A percentile compares a stretch with the other conserved stretches of the same genome.
These are phyloP conservation scores for Solea senegalensis DNA, from an alignment of 2,113 vertebrate genomes.

Conservation along the genomic window DNA sequence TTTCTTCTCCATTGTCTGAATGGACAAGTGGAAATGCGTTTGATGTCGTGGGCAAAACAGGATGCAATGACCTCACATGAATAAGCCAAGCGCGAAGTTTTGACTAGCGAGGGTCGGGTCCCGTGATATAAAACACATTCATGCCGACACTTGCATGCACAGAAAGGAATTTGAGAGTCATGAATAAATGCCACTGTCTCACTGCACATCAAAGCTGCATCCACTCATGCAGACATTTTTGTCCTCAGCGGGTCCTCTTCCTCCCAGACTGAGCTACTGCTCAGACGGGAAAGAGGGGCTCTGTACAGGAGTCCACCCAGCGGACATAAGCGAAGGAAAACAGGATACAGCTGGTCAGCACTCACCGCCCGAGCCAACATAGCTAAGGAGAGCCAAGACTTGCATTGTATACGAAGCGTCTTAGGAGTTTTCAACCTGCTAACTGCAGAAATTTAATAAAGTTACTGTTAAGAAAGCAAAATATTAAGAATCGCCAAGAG, in stretches of 20 bases:
- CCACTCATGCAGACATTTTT: conserved; percentile 26
- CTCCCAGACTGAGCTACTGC: conserved; percentile 72
- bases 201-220: conserved; percentile 58
- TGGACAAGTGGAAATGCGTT: conserved; percentile 55
- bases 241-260: conserved; percentile 61
- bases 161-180: conserved; percentile 7
- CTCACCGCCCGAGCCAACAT: conserved; percentile 34
- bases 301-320: conserved; percentile 55
- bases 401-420: conserved; percentile 24
- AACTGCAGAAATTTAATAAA: not conserved
- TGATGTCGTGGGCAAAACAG: conserved; percentile 77
- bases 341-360: conserved; percentile 82
- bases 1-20: conserved; percentile 73
- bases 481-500: too few species aligned
- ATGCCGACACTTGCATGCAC: not conserved
- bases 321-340: conserved; percentile 70
- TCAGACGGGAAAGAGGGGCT: conserved; percentile 64
- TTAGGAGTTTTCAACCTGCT: not conserved
- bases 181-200: conserved; percentile 24
- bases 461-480: too few species aligned
- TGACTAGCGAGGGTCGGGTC: conserved; percentile 13
- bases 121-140: conserved; percentile 1
- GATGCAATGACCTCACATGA: conserved; percentile 67
- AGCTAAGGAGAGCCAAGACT: conserved; percentile 16
- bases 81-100: conserved; percentile 34